Conservation (phyloP, 2,888 invertebrate genomes). For the Epistrophe eligans region DNA sequence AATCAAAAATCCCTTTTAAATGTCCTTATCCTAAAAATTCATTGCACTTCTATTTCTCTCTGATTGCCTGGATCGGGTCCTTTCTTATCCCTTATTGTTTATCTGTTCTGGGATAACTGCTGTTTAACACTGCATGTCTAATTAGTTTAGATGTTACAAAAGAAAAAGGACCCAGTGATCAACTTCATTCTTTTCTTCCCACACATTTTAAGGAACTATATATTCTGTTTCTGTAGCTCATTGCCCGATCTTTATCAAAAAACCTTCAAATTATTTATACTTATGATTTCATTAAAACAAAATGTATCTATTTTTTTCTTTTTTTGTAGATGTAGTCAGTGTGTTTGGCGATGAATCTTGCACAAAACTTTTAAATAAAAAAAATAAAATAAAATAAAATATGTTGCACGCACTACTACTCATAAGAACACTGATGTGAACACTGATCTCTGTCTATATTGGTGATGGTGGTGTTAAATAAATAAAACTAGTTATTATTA, state of each 20-base stretch:
- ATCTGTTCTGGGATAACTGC: conserved; percentile 28
- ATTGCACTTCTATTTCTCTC: conserved; percentile 1
- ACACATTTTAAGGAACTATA: background rate
- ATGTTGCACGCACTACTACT: conserved; percentile 77
- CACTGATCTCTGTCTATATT: conserved; percentile 80
- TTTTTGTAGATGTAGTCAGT: conserved; percentile 94
- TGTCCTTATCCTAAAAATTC: conserved; percentile 16
- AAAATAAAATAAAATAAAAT: conserved; percentile 37
- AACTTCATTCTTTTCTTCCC: conserved; percentile 32
- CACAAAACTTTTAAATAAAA: conserved; percentile 68
- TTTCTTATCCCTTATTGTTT: conserved; percentile 10
- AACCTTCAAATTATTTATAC: conserved; percentile 29
- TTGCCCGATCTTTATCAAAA: conserved; percentile 31
- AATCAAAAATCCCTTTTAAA: background rate
- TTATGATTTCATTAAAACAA: conserved; percentile 48
- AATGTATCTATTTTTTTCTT: conserved; percentile 79
- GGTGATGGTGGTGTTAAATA: conserved; percentile 75
- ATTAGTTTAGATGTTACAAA: conserved; percentile 26
- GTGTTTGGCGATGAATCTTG: conserved; percentile 91
- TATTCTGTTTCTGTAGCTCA: conserved; percentile 28
- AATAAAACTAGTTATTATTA: conserved; percentile 48
- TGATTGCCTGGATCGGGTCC: conserved; percentile 22
- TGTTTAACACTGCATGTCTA: conserved; percentile 63
- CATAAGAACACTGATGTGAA: conserved; percentile 78
- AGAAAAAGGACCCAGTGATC: conserved; percentile 33